Evolutionary conservation across 2,888 invertebrate genomes (phyloP), one percentile per base, ranked within the genome.

Genomic region (Antheraea assamensis): DNA sequence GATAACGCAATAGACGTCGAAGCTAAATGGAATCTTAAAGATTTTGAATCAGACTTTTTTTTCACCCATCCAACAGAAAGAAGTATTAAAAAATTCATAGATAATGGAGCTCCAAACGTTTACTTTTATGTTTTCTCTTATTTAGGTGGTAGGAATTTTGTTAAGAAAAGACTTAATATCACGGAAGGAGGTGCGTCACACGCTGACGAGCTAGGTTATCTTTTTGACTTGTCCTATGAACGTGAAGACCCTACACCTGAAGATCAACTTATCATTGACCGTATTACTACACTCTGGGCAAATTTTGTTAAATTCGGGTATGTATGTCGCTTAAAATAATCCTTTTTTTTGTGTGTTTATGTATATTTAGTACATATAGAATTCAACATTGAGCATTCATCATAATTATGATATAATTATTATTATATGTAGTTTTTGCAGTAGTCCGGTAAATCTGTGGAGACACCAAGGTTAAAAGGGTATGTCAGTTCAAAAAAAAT

Each of bases 81-180:
- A 78, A 82, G 79, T 71, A 77, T 90, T 3, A 76, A 81, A 47
- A 83, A 82, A 49, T 90, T 86, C 72, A 55, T 89, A 3, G 77
- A 81, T 47, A 82, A 77, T 74, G 85, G 82, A 30, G 83, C 80
- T 13, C 75, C 73, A 21, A 76, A 82, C 0, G 75, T 90, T 49
- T 91, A 83, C 75, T 81, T 86, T 61, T 91, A 89, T 58, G 66
- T 90, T 61, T 92, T 92, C 72, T 82, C 83, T 1, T 89, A 90
- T 71, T 81, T 80, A 19, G 90, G 91, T 5, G 81, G 76, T 2
- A 85, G 90, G 74, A 88, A 90, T 73, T 85, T 85, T 71, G 74
- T 80, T 0, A 89, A 88, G 76, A 71, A 76, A 15, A 78, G 74
- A 76, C 64, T 75, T 21, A 86, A 85, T 77, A 27, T 86, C 73